A percentile compares a stretch with the other conserved stretches of the same genome.
phyloP scores from a whole-genome alignment of 2,888 invertebrate species.

The Synanthedon tipuliformis region DNA sequence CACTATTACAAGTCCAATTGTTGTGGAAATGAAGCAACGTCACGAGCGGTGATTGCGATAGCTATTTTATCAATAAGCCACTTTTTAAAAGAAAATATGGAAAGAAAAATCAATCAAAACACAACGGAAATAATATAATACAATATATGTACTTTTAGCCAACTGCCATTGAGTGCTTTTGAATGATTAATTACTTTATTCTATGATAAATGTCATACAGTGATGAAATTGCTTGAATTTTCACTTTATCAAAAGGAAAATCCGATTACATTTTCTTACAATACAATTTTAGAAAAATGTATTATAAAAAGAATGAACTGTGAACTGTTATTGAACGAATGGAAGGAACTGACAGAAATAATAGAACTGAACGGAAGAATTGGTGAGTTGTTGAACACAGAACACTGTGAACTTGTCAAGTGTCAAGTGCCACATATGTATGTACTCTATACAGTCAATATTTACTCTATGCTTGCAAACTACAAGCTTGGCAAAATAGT shows the following conservation, averaged over 20 bases:
- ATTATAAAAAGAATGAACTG: background rate
- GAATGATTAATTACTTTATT: background rate
- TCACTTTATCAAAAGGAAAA: conserved; percentile 21
- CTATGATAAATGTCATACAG: conserved; percentile 5
- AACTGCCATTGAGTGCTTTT: background rate
- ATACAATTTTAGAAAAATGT: background rate
- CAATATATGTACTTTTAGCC: background rate
- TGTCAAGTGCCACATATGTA: too few relatives aligned
- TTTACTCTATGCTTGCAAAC: too few relatives aligned
- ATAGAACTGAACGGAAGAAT: too few relatives aligned
- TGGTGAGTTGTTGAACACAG: too few relatives aligned
- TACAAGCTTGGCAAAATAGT: too few relatives aligned
- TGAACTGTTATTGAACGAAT: too few relatives aligned
- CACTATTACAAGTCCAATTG: conserved; percentile 47
- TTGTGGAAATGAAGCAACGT: conserved; percentile 38
- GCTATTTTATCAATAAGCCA: conserved; percentile 65
- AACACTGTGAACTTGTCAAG: too few relatives aligned
- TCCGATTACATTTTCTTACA: background rate
- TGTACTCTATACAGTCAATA: too few relatives aligned
- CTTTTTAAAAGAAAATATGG: conserved; percentile 43
- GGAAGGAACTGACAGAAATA: too few relatives aligned
- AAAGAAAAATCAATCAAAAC: conserved; percentile 60
- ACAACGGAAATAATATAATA: conserved; percentile 59
- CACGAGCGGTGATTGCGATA: conserved; percentile 47
- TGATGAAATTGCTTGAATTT: conserved; percentile 10